Evolutionary conservation across 2,888 invertebrate genomes (phyloP).

Genomic region (Eugnorisma glareosa): DNA sequence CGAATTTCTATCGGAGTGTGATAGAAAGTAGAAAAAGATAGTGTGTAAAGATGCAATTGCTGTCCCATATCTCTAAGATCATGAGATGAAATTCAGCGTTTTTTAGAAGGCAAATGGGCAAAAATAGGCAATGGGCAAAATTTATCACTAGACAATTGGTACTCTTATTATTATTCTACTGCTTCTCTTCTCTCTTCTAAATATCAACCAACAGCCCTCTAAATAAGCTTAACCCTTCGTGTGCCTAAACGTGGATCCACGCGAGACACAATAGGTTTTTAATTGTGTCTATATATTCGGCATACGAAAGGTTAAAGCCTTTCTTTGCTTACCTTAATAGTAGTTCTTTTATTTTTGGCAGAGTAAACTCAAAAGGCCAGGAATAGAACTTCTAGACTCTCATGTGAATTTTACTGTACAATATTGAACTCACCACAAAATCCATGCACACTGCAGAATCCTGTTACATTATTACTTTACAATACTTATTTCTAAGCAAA

Average conservation of each 20-base stretch:
- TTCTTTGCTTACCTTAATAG: background rate
- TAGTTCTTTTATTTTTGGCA: background rate
- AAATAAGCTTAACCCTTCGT: too few relatives aligned
- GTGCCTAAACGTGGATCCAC: too few relatives aligned
- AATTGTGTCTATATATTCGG: too few relatives aligned
- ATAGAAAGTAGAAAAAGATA: background rate
- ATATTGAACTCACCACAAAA: constrained; percentile 29
- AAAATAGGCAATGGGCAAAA: background rate
- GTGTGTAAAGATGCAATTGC: background rate
- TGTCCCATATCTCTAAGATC: background rate
- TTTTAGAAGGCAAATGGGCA: background rate
- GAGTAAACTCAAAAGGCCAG: background rate
- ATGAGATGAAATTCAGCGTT: background rate
- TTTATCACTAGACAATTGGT: background rate
- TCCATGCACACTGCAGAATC: constrained; percentile 7
- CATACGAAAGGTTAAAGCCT: too few relatives aligned
- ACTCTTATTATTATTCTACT: background rate
- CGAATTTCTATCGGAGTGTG: background rate
- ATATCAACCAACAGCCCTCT: background rate
- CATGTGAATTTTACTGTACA: background rate
- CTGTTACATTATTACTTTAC: constrained; percentile 20
- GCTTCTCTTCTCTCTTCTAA: background rate
- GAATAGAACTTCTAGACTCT: background rate
- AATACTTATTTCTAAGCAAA: constrained; percentile 44
- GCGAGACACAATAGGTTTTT: too few relatives aligned